Base-by-base conservation (phyloP, 2,113 vertebrate genomes). In the Lota lota region DNA sequence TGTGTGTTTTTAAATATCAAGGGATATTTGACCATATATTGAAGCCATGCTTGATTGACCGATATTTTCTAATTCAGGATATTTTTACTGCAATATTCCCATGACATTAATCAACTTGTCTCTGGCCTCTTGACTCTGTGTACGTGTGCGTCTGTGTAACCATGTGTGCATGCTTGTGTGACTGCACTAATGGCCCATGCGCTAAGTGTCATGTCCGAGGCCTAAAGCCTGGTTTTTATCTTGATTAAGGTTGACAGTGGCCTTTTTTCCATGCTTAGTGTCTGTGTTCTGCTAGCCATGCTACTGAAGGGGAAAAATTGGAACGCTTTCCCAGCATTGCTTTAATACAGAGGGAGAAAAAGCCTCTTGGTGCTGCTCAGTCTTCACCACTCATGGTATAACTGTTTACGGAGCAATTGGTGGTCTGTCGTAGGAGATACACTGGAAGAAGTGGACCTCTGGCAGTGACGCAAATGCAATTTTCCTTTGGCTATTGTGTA, bases 71-170 rank as follows among this genome's bases (percentile, higher is more conserved):
- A 69, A 80, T 72, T 68, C 57, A 68, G 66, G 60, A 57, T 60
- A 68, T 78, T 75, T 79, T 79, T 82, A 22, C 17, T 19, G 56
- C 64, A 62, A 1, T 72, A 71, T 74, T 87, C 82, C 76, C 79
- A 78, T 85, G 76, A 79, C 64, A 78, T 73, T 72, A 75, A 76
- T 80, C 79, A 70, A 63, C 62, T 72, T 77, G 67, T 72, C 64
- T 65, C 24, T 64, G 66, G 72, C 15, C 82, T 72, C 62, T 78
- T 57, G 73, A 72, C 67, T 72, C 68, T 71, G 50, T 63, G 58
- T 70, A 51, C 63, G 61, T 68, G 50, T 72, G 36, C 73, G 70
- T 64, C 22, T 50, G 67, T 53, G 47, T n/a, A 61, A 14, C 24
- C 17, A 22, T 62, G 20, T 73, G 16, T 57, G 36, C 70, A 77